Conservation (phyloP, 1,140 invertebrate genomes). For the Phymastichus coffea region DNA sequence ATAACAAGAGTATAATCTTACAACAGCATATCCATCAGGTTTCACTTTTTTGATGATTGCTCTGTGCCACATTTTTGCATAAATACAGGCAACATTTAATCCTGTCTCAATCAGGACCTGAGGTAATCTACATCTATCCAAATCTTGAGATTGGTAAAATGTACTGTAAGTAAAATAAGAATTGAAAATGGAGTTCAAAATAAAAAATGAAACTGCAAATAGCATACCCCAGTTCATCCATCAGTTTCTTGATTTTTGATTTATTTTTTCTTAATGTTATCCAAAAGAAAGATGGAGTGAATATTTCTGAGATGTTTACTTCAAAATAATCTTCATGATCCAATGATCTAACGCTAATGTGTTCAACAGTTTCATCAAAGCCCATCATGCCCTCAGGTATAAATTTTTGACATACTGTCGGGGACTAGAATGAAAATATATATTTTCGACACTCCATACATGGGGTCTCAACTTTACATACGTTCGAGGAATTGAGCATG, state of each 20-base stretch:
- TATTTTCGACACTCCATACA: no score
- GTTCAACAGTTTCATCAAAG: constrained; percentile 39
- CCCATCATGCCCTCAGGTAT: constrained; percentile 38
- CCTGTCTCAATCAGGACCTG: constrained; percentile 40
- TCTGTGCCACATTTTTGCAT: constrained; percentile 45
- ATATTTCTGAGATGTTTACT: constrained; percentile 40
- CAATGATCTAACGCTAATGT: constrained; percentile 35
- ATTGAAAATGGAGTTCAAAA: constrained; percentile 8
- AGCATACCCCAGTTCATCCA: constrained; percentile 44
- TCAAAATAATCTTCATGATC: constrained; percentile 19
- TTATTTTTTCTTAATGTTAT: constrained; percentile 35
- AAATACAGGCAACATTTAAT: constrained; percentile 46
- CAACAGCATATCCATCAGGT: constrained; percentile 36
- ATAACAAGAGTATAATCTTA: no score
- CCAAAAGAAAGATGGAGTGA: constrained; percentile 52
- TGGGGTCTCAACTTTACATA: no score
- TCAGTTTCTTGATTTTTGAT: constrained; percentile 33
- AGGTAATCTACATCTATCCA: constrained; percentile 37
- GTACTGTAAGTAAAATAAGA: constrained; percentile 35
- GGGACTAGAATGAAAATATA: no score
- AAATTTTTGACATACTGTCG: no score
- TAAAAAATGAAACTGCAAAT: constrained; percentile 6
- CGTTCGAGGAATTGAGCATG: no score
- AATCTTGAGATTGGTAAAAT: constrained; percentile 37
- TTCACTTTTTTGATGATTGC: constrained; percentile 42